Base-by-base conservation (phyloP, 2,888 invertebrate species). In the Erebia ligea region DNA sequence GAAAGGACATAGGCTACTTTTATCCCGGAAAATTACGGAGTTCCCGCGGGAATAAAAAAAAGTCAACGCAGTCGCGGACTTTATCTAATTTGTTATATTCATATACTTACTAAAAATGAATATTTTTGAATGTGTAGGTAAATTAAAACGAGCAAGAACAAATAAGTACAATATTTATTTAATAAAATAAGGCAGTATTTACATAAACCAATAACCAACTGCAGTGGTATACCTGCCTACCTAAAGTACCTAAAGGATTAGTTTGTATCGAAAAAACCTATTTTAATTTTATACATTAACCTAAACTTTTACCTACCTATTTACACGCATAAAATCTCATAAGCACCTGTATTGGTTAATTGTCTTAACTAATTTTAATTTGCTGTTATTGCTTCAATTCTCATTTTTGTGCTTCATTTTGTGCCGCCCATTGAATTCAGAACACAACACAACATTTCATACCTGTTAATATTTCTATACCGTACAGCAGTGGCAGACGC, bases 121-220 rank as follows among this genome's bases (percentile, higher is more conserved):
- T 34, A 34, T 34, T 34, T 34, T 6, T 34, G 34, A 34, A 34
- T 34, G 5, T 6, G 34, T 34, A 19, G 40, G 50, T 56, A 40
- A 66, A 64, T 54, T 52, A 17, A 64, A 64, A 64, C 54, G 1
- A 34, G 1, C 11, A 19, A 6, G 1, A 64, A 64, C 64, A 64
- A 54, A 40, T 54, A 64, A 19, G 34, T 64, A 64, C 64, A 64
- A 64, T 17, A 54, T 64, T 64, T 64, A 54, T 54, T 64, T 40
- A 64, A 34, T 50, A 17, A 58, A 61, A 63, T 64, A 50, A 34
- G 48, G 21, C 50, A 40, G 34, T 64, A 64, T 64, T 64, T 64
- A 64, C 40, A 52, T 50, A 19, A 48, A 63, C n/a, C 50, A 52
- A 52, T 34, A 52, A 54, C 17, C 42, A 42, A 54, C 19, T 62